A percentile compares a stretch with the other conserved stretches of the same genome.
These are phyloP conservation scores for Xiphorhynchus erythropygius DNA, from an alignment of 2,797 vertebrate species.

Conservation along the genomic window DNA sequence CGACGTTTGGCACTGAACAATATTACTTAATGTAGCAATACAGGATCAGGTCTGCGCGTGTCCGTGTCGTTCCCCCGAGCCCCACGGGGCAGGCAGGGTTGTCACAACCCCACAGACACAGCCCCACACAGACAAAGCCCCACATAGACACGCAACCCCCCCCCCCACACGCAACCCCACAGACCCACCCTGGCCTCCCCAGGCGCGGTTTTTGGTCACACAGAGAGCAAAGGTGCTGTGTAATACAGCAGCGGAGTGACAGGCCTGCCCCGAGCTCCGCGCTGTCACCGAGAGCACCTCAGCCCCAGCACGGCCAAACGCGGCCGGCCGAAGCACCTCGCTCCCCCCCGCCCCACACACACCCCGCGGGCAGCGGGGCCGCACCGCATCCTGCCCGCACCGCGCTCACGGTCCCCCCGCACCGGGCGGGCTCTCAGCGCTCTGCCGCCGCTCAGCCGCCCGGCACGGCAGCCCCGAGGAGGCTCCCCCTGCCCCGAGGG, in stretches of 20 bases:
- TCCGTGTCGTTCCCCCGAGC: no score
- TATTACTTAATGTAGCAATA: fast-evolving
- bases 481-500: no score
- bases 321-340: fast-evolving
- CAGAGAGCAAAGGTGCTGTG: neutral
- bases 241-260: fast-evolving
- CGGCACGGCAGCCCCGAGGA: no score
- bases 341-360: fast-evolving
- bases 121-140: no score
- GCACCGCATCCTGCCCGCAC: neutral
- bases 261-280: neutral
- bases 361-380: no score
- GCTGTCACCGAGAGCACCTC: neutral
- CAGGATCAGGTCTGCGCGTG: no score
- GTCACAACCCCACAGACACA: no score
- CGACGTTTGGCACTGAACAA: fast-evolving
- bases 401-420: neutral
- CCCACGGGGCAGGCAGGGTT: no score
- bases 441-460: no score
- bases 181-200: neutral
- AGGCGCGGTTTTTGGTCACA: fast-evolving
- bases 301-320: fast-evolving
- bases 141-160: no score
- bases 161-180: no score
- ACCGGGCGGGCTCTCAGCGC: no score